These are phyloP conservation scores for Squalus acanthias DNA, from an alignment of 2,797 vertebrate genomes.

Conservation along the genomic window DNA sequence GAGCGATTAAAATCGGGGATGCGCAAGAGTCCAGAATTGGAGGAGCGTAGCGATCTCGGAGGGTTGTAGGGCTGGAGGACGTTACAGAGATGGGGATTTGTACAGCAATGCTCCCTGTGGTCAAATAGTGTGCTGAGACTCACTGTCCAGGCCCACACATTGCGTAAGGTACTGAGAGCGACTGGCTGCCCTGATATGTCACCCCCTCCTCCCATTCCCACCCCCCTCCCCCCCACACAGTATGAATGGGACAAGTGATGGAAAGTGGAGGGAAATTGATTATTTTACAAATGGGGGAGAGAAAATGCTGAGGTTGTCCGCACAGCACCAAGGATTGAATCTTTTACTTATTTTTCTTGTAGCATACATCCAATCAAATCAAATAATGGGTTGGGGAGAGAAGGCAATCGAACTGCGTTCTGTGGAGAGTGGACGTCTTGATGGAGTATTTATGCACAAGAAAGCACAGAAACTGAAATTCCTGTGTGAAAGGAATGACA, in stretches of 20 bases:
- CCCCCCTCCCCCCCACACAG: neutral
- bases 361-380: slow-evolving; percentile 89
- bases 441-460: slow-evolving; percentile 90
- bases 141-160: neutral
- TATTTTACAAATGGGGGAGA: neutral
- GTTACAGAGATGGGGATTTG: neutral
- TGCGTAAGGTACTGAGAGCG: neutral
- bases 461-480: slow-evolving; percentile 92
- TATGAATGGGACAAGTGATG: neutral
- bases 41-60: neutral
- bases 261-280: neutral
- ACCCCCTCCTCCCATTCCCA: neutral
- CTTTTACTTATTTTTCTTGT: slow-evolving; percentile 38
- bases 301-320: neutral
- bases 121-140: neutral
- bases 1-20: neutral
- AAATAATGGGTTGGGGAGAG: slow-evolving; percentile 91
- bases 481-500: slow-evolving; percentile 88
- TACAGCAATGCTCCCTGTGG: neutral
- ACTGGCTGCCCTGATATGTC: neutral
- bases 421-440: slow-evolving; percentile 73
- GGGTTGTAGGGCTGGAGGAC: neutral
- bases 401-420: slow-evolving; percentile 84
- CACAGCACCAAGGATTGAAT: neutral
- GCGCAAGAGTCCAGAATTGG: neutral